Conservation (phyloP, 2,888 invertebrate genomes). For the Agonopterix heracliana region DNA sequence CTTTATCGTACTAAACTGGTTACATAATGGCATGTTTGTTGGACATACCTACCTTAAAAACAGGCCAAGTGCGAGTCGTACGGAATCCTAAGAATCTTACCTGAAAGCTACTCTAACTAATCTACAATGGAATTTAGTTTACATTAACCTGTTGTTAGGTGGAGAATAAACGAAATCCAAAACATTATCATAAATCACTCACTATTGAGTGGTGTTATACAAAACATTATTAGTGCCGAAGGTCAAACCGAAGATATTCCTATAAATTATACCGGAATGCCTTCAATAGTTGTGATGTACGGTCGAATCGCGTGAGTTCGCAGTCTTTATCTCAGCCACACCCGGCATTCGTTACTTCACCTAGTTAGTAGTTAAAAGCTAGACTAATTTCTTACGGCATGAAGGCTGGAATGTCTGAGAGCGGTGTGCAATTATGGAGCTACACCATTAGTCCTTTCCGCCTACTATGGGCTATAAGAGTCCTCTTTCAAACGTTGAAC, state of each 20-base stretch:
- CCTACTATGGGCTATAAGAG: too few relatives aligned
- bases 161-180: constrained; percentile 1
- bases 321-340: constrained; percentile 42
- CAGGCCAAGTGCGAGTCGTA: too few relatives aligned
- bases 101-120: too few relatives aligned
- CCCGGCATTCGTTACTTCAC: constrained; percentile 29
- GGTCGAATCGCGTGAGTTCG: constrained; percentile 41
- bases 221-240: not conserved
- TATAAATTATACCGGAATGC: constrained; percentile 19
- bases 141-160: constrained; percentile 17
- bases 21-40: too few relatives aligned
- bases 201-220: constrained; percentile 14
- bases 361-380: constrained; percentile 1
- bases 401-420: not conserved
- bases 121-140: constrained; percentile 14
- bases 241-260: constrained; percentile 2
- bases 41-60: too few relatives aligned
- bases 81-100: too few relatives aligned
- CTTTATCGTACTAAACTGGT: too few relatives aligned
- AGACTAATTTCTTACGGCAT: constrained; percentile 6
- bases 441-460: not conserved
- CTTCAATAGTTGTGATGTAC: constrained; percentile 38
- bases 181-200: constrained; percentile 16
- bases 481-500: too few relatives aligned
- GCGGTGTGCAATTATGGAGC: not conserved